Evolutionary conservation across 2,113 vertebrate genomes (phyloP), one percentile per base, ranked within the genome.

Genomic region (Brienomyrus longianalis): DNA sequence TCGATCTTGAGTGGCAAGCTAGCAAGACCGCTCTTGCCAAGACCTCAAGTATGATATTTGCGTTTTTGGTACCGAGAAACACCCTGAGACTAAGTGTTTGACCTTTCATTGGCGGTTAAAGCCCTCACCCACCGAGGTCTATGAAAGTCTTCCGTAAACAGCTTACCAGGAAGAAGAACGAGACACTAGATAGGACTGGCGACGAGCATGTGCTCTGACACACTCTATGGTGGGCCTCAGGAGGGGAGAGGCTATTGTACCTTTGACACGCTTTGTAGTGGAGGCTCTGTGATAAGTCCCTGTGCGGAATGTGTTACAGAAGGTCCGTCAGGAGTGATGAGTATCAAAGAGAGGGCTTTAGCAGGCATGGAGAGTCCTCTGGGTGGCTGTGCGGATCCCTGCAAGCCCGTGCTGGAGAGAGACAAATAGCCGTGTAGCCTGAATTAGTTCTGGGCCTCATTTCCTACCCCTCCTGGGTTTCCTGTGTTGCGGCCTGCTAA

Each of bases 381-480:
- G 48, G 51, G 85, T 35, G 45, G 48, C 85, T 31, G 51, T 54
- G 48, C 17, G 27, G 50, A 54, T 50, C 51, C 13, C 85, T 39
- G 15, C 48, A 56, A 87, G 85, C 50, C 85, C n/a, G n/a, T 39
- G 51, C 50, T 31, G 85, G 85, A 87, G 51, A 54, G 48, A 54
- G 85, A 54, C 48, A 87, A 87, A 87, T 87, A 87, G 85, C 85
- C n/a, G 85, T 50, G 27, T 35, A 87, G 27, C 85, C 50, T 54
- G 51, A 87, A 87, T 87, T 87, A 87, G 50, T 87, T 87, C 85
- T 87, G 85, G 85, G 50, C 85, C 85, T 87, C 51, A 87, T 87
- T 87, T 87, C 51, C 50, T 54, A 11, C 15, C 50, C 85, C 85
- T 87, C 27, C 27, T 87, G 85, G 85, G 85, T 54, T 87, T 54